Evolutionary conservation across 1,140 invertebrate species (phyloP).

Genomic region (Orussus abietinus): DNA sequence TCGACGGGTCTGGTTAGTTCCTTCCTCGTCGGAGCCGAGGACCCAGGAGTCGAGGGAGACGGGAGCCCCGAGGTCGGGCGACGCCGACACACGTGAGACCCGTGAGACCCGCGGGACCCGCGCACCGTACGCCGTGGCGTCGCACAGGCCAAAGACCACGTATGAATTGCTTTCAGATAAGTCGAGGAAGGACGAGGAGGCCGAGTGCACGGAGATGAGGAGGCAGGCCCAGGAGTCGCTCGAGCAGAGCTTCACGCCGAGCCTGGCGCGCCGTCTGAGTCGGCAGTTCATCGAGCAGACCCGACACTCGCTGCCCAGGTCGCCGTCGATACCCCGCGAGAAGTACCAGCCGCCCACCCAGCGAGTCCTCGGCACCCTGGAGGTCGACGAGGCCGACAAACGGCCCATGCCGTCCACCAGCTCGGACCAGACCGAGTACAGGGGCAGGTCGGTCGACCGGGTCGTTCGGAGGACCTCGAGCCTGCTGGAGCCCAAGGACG

Average conservation of each 20-base stretch:
- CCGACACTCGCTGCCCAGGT: constrained; percentile 37
- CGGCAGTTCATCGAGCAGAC: constrained; percentile 47
- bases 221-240: constrained; percentile 25
- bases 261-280: constrained; percentile 43
- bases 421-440: constrained; percentile 29
- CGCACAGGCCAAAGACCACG: background rate
- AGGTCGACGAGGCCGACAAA: constrained; percentile 4
- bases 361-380: constrained; percentile 14
- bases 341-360: constrained; percentile 23
- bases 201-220: constrained; percentile 1
- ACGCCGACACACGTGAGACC: no score
- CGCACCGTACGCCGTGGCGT: background rate
- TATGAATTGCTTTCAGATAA: background rate
- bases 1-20: no score
- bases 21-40: no score
- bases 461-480: constrained; percentile 32
- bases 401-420: constrained; percentile 12
- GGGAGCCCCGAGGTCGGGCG: no score
- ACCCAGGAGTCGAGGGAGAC: constrained; percentile 1
- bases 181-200: background rate
- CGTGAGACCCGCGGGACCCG: background rate
- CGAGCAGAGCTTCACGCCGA: constrained; percentile 43
- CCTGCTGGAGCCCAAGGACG: constrained; percentile 29
- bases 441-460: constrained; percentile 24
- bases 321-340: constrained; percentile 34